Percentiles rank a stretch among this genome's conserved stretches.
These are phyloP conservation scores for Ametastegia equiseti DNA, from an alignment of 2,888 invertebrate species.

Conservation along the genomic window DNA sequence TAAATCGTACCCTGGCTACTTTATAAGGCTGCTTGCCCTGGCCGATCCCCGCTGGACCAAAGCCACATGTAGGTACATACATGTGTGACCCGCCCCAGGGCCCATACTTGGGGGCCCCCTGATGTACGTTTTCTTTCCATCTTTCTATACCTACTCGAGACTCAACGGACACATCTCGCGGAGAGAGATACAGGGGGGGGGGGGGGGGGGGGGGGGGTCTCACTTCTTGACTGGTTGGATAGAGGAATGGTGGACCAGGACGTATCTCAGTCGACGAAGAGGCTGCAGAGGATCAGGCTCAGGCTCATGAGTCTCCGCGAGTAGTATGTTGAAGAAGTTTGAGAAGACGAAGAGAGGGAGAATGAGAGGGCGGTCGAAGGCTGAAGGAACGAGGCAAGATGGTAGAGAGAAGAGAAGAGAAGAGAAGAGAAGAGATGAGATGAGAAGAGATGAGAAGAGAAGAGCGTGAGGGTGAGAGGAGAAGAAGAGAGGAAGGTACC, in stretches of 20 bases:
- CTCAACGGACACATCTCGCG: conserved; percentile 14
- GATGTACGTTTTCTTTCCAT: conserved; percentile 38
- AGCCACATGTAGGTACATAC: conserved; percentile 11
- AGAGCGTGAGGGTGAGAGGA: conserved; percentile 38
- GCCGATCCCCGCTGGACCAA: conserved; percentile 50
- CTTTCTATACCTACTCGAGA: conserved; percentile 5
- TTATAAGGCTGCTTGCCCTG: conserved; percentile 73
- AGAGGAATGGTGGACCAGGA: conserved; percentile 29
- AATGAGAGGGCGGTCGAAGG: conserved; percentile 54
- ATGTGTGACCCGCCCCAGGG: conserved; percentile 36
- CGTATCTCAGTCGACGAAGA: conserved; percentile 38
- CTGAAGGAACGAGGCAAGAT: conserved; percentile 56
- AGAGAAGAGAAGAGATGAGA: conserved; percentile 42
- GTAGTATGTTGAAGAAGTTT: conserved; percentile 49
- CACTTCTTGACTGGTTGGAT: conserved; percentile 5
- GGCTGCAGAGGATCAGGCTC: too few relatives aligned
- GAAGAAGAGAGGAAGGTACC: conserved; percentile 21
- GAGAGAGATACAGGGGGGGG: conserved; percentile 30
- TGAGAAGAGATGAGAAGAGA: conserved; percentile 47
- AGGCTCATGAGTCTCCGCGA: too few relatives aligned
- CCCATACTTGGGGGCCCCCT: conserved; percentile 3
- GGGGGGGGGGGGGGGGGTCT: too few relatives aligned
- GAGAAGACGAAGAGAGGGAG: conserved; percentile 55
- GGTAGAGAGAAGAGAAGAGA: conserved; percentile 51
- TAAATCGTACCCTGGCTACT: conserved; percentile 75